Evolutionary conservation across 2,797 vertebrate genomes (phyloP).

Genomic region (Pangasius krempfi): DNA sequence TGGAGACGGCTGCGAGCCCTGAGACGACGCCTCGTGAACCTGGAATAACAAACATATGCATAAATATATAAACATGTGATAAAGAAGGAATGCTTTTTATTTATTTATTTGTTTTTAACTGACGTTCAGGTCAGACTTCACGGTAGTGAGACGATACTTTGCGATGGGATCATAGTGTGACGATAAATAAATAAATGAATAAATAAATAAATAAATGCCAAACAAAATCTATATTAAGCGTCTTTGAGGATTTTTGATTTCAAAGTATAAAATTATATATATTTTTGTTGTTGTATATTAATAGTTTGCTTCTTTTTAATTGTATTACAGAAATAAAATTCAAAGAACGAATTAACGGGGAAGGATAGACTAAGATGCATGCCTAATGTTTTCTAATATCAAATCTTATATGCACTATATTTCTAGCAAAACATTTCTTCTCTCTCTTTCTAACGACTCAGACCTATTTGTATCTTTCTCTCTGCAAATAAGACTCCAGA

Average conservation of each 20-base stretch:
- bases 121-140: not conserved
- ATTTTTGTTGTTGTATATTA: not conserved
- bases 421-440: not conserved
- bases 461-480: not conserved
- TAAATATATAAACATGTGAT: not conserved
- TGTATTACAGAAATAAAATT: not conserved
- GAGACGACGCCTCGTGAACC: slow-evolving; percentile 94
- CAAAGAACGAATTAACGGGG: not conserved
- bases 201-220: not conserved
- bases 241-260: not conserved
- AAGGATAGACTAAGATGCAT: not conserved
- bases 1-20: slow-evolving; percentile 93
- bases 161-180: not conserved
- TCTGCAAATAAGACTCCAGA: too few relatives aligned
- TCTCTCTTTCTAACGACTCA: not conserved
- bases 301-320: not conserved
- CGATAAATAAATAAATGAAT: slow-evolving; percentile 2
- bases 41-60: slow-evolving; percentile 64
- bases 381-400: not conserved
- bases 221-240: not conserved
- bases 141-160: not conserved
- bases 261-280: not conserved
- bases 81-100: not conserved
- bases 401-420: not conserved
- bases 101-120: not conserved